phyloP scores from a whole-genome alignment of 2,797 vertebrate genomes.

The Chloroceryle inda region DNA sequence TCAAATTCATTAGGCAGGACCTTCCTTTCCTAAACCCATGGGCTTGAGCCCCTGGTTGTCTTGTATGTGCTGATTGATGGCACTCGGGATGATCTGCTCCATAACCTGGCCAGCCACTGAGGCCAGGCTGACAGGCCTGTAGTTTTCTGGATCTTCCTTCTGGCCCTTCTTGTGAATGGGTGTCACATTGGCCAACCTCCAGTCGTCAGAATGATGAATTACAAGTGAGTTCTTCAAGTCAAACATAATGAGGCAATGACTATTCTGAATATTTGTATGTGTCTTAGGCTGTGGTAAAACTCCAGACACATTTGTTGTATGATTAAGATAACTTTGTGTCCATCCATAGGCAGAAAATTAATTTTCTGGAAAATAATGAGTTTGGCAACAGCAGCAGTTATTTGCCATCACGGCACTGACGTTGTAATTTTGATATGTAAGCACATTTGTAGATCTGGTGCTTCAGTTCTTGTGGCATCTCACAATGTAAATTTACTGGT shows the following conservation, averaged over 20 bases:
- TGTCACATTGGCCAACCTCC: too few species aligned
- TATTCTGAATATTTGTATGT: not conserved
- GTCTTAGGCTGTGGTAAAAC: not conserved
- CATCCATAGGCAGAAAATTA: not conserved
- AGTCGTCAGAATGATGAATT: not conserved
- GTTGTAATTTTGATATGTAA: not conserved
- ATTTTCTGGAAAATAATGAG: not conserved
- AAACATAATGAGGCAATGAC: not conserved
- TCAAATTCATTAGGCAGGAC: too few species aligned
- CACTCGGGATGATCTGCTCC: too few species aligned
- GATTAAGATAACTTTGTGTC: not conserved
- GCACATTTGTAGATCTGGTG: not conserved
- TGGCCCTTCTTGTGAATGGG: too few species aligned
- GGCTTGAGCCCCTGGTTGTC: too few species aligned
- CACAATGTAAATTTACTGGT: not conserved
- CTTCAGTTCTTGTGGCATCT: not conserved
- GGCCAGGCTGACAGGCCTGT: too few species aligned
- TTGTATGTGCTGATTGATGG: too few species aligned
- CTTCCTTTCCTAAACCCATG: too few species aligned
- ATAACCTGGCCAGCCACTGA: too few species aligned
- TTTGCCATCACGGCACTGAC: not conserved
- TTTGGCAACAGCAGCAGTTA: not conserved
- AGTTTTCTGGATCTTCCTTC: too few species aligned
- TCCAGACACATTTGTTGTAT: not conserved
- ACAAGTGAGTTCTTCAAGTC: not conserved